phyloP scores from a whole-genome alignment of 2,113 vertebrate genomes.

The Monarcha castaneiventris region DNA sequence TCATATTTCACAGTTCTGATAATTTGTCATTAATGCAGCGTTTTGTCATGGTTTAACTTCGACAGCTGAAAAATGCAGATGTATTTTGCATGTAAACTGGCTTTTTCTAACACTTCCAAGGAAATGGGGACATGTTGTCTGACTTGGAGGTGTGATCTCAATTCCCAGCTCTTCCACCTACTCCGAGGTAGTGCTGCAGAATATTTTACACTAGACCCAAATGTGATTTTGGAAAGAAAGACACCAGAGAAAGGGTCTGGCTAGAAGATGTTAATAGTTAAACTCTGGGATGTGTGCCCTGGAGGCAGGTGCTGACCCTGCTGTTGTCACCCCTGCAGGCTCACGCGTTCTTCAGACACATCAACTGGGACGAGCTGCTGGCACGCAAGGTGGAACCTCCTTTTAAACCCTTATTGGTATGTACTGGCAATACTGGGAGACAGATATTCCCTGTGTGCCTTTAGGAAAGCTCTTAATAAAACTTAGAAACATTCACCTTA shows the following conservation, averaged over 20 bases:
- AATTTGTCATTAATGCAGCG: background rate
- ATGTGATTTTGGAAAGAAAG: background rate
- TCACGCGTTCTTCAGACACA: constrained; percentile 93
- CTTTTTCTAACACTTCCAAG: background rate
- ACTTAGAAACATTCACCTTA: background rate
- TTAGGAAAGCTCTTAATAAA: background rate
- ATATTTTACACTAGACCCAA: background rate
- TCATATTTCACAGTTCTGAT: background rate
- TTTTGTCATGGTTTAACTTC: background rate
- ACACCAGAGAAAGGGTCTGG: background rate
- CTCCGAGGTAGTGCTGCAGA: background rate
- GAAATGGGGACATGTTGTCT: background rate
- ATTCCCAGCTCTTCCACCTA: background rate
- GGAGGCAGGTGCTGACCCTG: background rate
- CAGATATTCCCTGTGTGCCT: background rate
- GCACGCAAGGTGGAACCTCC: constrained; percentile 95
- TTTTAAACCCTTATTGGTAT: constrained; percentile 94
- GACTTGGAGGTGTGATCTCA: background rate
- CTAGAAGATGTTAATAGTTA: background rate
- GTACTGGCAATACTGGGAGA: constrained; percentile 25
- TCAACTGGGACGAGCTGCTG: constrained; percentile 97
- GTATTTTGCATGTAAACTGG: background rate
- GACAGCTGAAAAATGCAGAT: background rate
- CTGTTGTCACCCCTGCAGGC: constrained; percentile 69
- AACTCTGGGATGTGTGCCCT: background rate